A percentile compares a stretch with the other conserved stretches of the same genome.
Conservation (phyloP, 2,888 invertebrate genomes). For the Spatulosminthurus flaviceps region DNA sequence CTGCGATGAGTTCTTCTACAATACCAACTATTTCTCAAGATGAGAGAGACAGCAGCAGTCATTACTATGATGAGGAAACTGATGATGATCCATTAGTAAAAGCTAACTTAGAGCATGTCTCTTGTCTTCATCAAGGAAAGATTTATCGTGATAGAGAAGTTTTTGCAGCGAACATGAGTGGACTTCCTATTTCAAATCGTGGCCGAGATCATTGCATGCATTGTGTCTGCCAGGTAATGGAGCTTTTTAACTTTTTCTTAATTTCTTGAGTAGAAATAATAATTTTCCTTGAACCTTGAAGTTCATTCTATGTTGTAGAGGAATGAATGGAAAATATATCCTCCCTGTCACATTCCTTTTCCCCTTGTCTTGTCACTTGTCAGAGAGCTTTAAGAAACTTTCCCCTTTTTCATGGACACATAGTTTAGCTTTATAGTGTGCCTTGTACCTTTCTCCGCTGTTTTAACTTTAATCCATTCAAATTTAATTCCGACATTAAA, state of each 20-base stretch:
- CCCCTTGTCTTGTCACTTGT: background rate
- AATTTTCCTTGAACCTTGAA: no score
- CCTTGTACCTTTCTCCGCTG: no score
- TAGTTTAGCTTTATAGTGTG: no score
- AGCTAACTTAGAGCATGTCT: constrained; percentile 49
- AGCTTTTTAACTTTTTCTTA: background rate
- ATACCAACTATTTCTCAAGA: constrained; percentile 32
- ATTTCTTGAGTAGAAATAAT: no score
- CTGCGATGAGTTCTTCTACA: constrained; percentile 30
- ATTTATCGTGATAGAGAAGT: constrained; percentile 66
- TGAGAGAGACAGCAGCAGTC: constrained; percentile 39
- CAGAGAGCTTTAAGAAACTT: background rate
- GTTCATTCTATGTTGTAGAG: no score
- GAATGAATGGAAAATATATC: no score
- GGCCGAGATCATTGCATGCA: constrained; percentile 67
- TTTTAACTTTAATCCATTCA: no score
- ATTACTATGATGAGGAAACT: constrained; percentile 45
- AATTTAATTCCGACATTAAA: no score
- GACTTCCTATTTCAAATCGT: constrained; percentile 64
- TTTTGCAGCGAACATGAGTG: constrained; percentile 66
- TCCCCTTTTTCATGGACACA: background rate
- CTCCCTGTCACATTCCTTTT: no score
- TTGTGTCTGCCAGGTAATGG: constrained; percentile 66
- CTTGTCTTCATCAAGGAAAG: constrained; percentile 65
- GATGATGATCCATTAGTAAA: constrained; percentile 43